Evolutionary conservation across 1,140 invertebrate species (phyloP).

Genomic region (Trichonephila clavipes): DNA sequence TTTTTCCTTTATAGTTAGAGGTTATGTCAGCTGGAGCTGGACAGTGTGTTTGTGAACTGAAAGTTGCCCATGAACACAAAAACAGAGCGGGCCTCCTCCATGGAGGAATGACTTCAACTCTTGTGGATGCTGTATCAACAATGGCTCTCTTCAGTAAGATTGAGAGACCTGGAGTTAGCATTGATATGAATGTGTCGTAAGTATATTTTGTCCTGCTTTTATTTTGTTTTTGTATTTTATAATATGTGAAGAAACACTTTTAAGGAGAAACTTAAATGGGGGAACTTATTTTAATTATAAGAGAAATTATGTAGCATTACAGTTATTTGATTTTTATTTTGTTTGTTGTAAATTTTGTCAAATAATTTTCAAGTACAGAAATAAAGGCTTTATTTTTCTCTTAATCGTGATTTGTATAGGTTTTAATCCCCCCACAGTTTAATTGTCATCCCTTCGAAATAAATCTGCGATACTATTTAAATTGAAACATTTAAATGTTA

Average conservation of each 20-base stretch:
- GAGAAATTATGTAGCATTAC: too few species aligned
- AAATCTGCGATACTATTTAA: too few species aligned
- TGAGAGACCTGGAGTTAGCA: slow-evolving; percentile 86
- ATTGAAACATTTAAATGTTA: too few species aligned
- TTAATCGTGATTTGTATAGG: too few species aligned
- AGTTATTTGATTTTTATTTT: too few species aligned
- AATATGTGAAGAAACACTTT: neutral
- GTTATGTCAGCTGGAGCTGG: slow-evolving; percentile 84
- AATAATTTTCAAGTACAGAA: too few species aligned
- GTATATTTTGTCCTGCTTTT: slow-evolving; percentile 75
- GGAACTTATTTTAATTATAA: too few species aligned
- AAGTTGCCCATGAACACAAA: slow-evolving; percentile 87
- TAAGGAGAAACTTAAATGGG: too few species aligned
- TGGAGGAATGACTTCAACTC: slow-evolving; percentile 90
- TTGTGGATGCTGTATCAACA: slow-evolving; percentile 92
- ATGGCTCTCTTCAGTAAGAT: slow-evolving; percentile 87
- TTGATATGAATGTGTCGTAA: slow-evolving; percentile 88
- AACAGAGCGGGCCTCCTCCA: slow-evolving; percentile 90
- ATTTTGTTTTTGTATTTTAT: neutral
- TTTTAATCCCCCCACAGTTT: too few species aligned
- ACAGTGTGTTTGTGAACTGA: slow-evolving; percentile 84
- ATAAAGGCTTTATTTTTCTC: too few species aligned
- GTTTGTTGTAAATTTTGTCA: too few species aligned
- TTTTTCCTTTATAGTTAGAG: slow-evolving; percentile 83
- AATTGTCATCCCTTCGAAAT: too few species aligned